Base-by-base conservation (phyloP, 2,113 vertebrate genomes). In the Limanda limanda region DNA sequence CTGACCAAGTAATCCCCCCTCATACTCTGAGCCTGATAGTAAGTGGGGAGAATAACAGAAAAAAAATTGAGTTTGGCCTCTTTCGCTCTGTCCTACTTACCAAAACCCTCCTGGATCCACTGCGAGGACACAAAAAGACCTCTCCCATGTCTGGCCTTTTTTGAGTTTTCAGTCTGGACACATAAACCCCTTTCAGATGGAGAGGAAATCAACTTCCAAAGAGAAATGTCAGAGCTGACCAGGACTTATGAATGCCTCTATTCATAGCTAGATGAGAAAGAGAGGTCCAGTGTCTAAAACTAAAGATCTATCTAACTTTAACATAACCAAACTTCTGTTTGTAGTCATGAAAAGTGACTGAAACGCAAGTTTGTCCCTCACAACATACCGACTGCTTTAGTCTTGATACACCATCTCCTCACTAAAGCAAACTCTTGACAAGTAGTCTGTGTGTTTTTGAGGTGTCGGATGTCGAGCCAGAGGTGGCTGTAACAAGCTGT, bases 11-110 rank as follows among this genome's bases (percentile, higher is more conserved):
- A 76, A 76, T 68, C 70, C 85, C 76, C 48, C 47, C 47, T 9
- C 45, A 13, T 17, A 13, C 82, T 72, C 76, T 64, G 31, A 31
- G 31, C 31, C 31, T 31, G 31, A 31, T 31, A 61, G 21, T 78
- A 78, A 31, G 67, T 86, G 86, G 12, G 2, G 77, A 84, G 79
- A 74, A 81, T 6, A 89, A 81, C 85, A 74, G 89, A 59, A 56
- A 77, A 76, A 89, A 86, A 52, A 23, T 66, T 70, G 71, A 76
- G 72, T 74, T 85, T 56, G 65, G 42, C 74, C 79, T 84, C 55
- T 59, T 85, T 74, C 69, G 51, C 64, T 61, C 17, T 82, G 87
- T 71, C 85, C 84, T 83, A 86, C 61, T 90, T 91, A 82, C 71
- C 59, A 25, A 51, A 74, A 62, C 62, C 37, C 31, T 56, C 58